These are phyloP conservation scores for Harpalus rubripes DNA, from an alignment of 2,888 invertebrate genomes.

Conservation along the genomic window DNA sequence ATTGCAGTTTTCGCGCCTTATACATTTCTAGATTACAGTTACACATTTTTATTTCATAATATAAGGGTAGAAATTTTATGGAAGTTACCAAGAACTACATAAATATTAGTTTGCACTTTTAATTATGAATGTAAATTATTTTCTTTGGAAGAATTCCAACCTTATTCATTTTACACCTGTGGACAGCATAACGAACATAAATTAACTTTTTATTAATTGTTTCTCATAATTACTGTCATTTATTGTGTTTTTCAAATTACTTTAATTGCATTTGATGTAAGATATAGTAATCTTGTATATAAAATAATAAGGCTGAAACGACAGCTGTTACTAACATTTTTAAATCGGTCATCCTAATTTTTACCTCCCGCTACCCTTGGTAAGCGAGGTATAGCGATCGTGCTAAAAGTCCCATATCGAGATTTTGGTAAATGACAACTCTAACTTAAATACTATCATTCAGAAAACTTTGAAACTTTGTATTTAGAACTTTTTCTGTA, in stretches of 20 bases:
- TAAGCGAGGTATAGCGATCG: too few species aligned
- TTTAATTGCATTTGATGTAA: neutral
- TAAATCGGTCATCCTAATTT: too few species aligned
- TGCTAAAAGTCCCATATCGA: too few species aligned
- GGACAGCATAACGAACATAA: neutral
- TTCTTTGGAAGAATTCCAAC: neutral
- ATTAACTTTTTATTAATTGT: neutral
- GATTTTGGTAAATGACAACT: too few species aligned
- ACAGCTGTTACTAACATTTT: too few species aligned
- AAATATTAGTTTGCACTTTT: neutral
- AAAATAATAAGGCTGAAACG: too few species aligned
- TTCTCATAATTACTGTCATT: neutral
- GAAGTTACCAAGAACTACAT: neutral
- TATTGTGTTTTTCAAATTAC: neutral
- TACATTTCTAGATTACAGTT: slow-evolving; percentile 21
- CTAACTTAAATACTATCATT: too few species aligned
- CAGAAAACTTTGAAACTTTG: too few species aligned
- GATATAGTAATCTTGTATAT: neutral
- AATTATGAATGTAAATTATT: neutral
- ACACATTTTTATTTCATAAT: neutral
- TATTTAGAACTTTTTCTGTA: too few species aligned
- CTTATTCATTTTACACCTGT: neutral
- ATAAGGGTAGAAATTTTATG: slow-evolving; percentile 16
- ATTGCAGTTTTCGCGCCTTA: slow-evolving; percentile 18
- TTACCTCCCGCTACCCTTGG: too few species aligned